Evolutionary conservation across 2,113 vertebrate species (phyloP).

Genomic region (Martes martes): DNA sequence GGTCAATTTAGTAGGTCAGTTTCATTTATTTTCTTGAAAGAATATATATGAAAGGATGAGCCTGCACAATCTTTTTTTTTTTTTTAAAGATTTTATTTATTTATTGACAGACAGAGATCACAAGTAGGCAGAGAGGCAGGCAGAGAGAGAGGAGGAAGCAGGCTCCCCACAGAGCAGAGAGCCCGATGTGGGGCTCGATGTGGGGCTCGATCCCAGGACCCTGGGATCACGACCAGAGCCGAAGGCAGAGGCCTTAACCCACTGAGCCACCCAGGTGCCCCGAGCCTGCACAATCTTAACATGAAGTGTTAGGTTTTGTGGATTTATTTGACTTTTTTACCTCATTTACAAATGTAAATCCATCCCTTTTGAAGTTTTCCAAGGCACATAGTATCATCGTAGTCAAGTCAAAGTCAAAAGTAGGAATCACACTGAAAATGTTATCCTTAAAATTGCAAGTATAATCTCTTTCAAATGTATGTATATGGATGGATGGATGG

Average conservation of each 20-base stretch:
- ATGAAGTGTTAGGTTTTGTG: background rate
- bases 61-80: background rate
- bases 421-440: background rate
- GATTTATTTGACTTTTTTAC: background rate
- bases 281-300: background rate
- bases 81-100: too few species aligned
- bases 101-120: too few species aligned
- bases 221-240: too few species aligned
- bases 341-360: background rate
- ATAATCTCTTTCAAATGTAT: background rate
- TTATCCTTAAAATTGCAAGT: background rate
- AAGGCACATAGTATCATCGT: background rate
- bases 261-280: too few species aligned
- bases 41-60: background rate
- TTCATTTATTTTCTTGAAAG: background rate
- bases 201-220: too few species aligned
- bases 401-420: background rate
- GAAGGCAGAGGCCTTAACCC: too few species aligned
- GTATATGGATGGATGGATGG: background rate
- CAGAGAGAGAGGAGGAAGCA: too few species aligned
- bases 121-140: too few species aligned
- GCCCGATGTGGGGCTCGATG: too few species aligned
- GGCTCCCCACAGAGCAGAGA: too few species aligned
- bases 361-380: background rate
- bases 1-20: background rate